phyloP scores from a whole-genome alignment of 2,888 invertebrate genomes.

The Caenorhabditis doughertyi region DNA sequence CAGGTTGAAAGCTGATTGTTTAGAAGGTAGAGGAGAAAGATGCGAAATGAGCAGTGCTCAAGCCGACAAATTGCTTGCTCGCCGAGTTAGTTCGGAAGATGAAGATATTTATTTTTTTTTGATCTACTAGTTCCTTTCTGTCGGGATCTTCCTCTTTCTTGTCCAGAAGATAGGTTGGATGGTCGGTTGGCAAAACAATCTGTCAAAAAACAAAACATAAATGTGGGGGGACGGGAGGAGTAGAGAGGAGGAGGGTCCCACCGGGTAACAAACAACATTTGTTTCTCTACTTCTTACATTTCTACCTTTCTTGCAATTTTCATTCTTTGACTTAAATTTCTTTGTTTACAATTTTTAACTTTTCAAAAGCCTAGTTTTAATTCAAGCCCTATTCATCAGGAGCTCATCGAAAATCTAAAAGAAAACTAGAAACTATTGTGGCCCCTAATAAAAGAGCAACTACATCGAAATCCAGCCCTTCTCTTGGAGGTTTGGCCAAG shows the following conservation, averaged over 20 bases:
- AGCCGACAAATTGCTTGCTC: slow-evolving; percentile 52
- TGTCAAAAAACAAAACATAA: slow-evolving; percentile 50
- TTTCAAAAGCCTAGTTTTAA: neutral
- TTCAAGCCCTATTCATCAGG: no score
- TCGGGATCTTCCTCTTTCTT: slow-evolving; percentile 2
- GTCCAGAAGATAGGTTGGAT: neutral
- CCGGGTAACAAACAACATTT: slow-evolving; percentile 49
- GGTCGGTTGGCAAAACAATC: slow-evolving; percentile 50
- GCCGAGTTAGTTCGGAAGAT: slow-evolving; percentile 36
- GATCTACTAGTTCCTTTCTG: slow-evolving; percentile 25
- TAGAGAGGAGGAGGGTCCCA: slow-evolving; percentile 8
- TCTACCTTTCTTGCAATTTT: slow-evolving; percentile 26
- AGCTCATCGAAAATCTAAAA: no score
- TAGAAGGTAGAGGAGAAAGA: slow-evolving; percentile 14
- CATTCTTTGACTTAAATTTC: slow-evolving; percentile 22
- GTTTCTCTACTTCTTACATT: slow-evolving; percentile 22
- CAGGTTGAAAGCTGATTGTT: slow-evolving; percentile 45
- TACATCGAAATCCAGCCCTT: no score
- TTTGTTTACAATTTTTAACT: no score
- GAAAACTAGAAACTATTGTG: no score
- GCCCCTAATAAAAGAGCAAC: no score
- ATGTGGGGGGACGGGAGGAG: neutral
- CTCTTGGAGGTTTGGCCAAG: no score
- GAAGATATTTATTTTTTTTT: slow-evolving; percentile 45
- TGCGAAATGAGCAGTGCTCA: slow-evolving; percentile 11